phyloP scores from a whole-genome alignment of 1,140 invertebrate species.

The Achatina immaculata region DNA sequence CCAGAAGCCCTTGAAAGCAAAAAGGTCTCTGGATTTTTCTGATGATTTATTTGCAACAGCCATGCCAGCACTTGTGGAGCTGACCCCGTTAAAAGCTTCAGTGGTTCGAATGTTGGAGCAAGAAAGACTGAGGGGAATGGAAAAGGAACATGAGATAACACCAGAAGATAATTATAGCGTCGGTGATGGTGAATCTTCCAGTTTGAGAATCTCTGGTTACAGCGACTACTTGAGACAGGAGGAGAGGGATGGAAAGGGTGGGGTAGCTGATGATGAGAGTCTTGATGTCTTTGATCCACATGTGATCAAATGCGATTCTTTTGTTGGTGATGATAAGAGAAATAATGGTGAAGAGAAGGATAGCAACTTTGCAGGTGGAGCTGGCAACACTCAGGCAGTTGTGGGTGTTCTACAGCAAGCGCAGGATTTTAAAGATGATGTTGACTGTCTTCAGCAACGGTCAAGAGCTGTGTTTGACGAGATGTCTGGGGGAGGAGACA shows the following conservation, averaged over 20 bases:
- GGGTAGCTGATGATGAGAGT: background rate
- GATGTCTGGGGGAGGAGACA: background rate
- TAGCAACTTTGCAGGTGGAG: background rate
- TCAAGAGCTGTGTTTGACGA: slow-evolving; percentile 5
- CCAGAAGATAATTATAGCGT: background rate
- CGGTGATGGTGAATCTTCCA: slow-evolving; percentile 13
- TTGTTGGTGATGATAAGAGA: background rate
- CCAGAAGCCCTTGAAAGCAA: background rate
- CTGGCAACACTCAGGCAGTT: background rate
- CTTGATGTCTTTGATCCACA: background rate
- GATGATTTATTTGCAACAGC: slow-evolving; percentile 6
- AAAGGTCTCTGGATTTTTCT: background rate
- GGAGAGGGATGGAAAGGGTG: background rate
- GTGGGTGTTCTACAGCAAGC: background rate
- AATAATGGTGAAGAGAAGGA: background rate
- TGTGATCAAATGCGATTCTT: background rate
- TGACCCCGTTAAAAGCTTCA: background rate
- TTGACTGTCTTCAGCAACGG: background rate
- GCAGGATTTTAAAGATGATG: background rate
- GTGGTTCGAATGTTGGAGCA: background rate
- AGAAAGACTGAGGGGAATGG: background rate
- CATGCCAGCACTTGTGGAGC: slow-evolving; percentile 15
- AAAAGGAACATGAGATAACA: slow-evolving; percentile 6
- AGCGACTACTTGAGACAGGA: background rate
- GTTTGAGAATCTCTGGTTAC: slow-evolving; percentile 8